Evolutionary conservation across 2,797 vertebrate genomes (phyloP).

Genomic region (Anomalospiza imberbis): DNA sequence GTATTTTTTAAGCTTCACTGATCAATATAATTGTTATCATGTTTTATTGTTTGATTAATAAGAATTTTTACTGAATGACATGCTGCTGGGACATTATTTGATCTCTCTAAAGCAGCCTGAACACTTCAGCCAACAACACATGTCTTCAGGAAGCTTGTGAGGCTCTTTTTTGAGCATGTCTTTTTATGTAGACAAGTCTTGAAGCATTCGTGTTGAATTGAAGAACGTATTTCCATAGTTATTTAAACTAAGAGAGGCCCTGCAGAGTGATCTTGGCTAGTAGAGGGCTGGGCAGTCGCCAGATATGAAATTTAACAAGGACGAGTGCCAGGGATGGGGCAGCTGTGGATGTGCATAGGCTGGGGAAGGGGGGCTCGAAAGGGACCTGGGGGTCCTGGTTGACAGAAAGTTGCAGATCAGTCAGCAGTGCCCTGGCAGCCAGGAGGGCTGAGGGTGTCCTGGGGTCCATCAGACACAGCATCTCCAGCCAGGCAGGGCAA

Average conservation of each 20-base stretch:
- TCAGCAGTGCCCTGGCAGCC: neutral
- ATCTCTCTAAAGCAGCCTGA: neutral
- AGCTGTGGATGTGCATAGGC: neutral
- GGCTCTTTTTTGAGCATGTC: neutral
- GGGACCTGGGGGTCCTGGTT: rapidly evolving
- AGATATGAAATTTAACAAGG: neutral
- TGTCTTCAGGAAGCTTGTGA: neutral
- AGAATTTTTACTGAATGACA: neutral
- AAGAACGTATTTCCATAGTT: neutral
- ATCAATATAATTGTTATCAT: neutral
- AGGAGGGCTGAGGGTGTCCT: rapidly evolving
- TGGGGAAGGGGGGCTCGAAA: neutral
- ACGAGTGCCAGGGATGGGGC: no score
- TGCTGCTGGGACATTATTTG: neutral
- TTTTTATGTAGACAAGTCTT: neutral
- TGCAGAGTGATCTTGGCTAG: rapidly evolving
- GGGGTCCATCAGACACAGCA: neutral
- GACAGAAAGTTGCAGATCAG: rapidly evolving
- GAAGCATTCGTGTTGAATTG: neutral
- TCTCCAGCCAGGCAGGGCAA: rapidly evolving
- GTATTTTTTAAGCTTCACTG: neutral
- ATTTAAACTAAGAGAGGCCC: neutral
- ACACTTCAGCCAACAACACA: neutral
- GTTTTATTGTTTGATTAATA: neutral
- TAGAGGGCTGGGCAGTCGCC: neutral